phyloP scores from a whole-genome alignment of 2,797 vertebrate species.

The Cygnus olor region DNA sequence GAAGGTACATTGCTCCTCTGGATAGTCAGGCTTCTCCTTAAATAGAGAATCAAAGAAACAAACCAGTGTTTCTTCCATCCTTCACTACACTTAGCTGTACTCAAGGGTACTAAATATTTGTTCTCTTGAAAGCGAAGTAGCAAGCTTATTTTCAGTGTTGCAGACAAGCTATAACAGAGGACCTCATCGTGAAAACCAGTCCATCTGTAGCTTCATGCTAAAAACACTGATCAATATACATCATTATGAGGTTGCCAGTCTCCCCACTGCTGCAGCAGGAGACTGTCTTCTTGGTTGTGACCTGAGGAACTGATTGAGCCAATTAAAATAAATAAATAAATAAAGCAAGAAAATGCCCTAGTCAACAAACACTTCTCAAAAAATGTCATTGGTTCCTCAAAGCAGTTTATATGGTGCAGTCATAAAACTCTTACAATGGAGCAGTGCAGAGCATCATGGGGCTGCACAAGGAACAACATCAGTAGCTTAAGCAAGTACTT shows the following conservation, averaged over 20 bases:
- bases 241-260: neutral
- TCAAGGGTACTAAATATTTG: neutral
- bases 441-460: fast-evolving
- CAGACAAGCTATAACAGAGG: neutral
- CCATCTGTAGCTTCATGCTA: neutral
- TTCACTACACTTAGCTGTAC: neutral
- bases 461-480: neutral
- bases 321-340: neutral
- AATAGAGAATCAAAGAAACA: neutral
- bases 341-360: too few species aligned
- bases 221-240: neutral
- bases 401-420: neutral
- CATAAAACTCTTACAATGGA: neutral
- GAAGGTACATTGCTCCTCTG: neutral
- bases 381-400: neutral
- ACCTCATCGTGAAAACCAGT: neutral
- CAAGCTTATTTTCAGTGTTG: neutral
- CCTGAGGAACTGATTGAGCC: neutral
- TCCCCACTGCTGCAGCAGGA: neutral
- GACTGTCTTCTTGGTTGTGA: neutral
- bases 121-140: neutral
- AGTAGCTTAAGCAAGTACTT: neutral
- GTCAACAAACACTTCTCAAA: neutral
- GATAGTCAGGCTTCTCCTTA: neutral
- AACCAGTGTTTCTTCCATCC: neutral